Conservation (phyloP, 2,797 vertebrate genomes). For the Alectoris magna region DNA sequence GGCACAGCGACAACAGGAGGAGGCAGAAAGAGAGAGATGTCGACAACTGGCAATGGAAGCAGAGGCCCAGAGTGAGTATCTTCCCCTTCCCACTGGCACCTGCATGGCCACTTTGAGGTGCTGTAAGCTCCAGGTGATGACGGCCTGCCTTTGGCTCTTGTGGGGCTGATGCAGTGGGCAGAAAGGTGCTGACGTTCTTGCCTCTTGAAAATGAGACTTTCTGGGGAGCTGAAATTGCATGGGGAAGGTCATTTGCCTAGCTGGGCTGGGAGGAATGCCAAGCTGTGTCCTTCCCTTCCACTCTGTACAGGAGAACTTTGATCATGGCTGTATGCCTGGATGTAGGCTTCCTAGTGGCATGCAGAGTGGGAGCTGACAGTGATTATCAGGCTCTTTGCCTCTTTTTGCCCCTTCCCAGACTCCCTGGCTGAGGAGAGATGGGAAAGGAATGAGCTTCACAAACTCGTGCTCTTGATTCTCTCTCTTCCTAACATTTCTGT, state of each 20-base stretch:
- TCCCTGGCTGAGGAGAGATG: neutral
- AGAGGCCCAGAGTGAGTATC: slow-evolving; percentile 40
- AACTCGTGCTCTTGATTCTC: neutral
- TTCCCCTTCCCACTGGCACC: neutral
- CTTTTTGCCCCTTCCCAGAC: neutral
- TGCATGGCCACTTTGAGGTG: fast-evolving
- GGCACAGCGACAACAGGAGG: neutral
- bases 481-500: neutral
- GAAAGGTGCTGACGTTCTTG: fast-evolving
- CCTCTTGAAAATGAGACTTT: neutral
- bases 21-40: slow-evolving; percentile 67
- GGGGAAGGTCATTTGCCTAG: neutral
- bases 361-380: neutral
- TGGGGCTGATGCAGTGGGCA: neutral
- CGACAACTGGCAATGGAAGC: slow-evolving; percentile 35
- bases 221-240: neutral
- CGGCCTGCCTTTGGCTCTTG: neutral
- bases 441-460: neutral
- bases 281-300: neutral
- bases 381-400: neutral
- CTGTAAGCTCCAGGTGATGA: neutral
- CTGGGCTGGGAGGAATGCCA: neutral
- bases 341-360: neutral
- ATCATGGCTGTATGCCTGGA: neutral
- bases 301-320: neutral